A percentile compares a stretch with the other conserved stretches of the same genome.
Evolutionary conservation across 2,888 invertebrate species (phyloP).

Genomic region (Temnothorax rugatulus): DNA sequence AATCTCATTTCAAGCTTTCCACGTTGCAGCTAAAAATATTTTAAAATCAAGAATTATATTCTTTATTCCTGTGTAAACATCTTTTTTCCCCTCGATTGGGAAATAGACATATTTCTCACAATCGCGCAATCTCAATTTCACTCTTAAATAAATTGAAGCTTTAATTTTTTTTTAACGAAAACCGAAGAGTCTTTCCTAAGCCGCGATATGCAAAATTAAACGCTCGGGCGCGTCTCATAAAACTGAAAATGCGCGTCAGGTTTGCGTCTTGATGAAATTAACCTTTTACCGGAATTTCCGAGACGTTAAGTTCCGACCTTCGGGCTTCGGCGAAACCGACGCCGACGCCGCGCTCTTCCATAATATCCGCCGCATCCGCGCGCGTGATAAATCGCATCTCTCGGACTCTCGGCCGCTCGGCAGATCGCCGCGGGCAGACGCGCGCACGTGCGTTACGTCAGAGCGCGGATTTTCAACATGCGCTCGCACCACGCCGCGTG

Average conservation of each 20-base stretch:
- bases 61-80: background rate
- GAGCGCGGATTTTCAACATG: slow-evolving; percentile 38
- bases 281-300: background rate
- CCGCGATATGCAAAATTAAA: background rate
- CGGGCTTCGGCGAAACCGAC: background rate
- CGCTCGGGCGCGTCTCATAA: background rate
- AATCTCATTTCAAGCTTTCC: too few relatives aligned
- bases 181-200: background rate
- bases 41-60: too few relatives aligned
- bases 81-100: background rate
- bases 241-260: background rate
- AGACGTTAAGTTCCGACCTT: background rate
- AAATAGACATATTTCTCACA: background rate
- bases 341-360: background rate
- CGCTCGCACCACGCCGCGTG: slow-evolving; percentile 22
- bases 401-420: background rate
- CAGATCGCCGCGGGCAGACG: background rate
- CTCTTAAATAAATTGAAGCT: background rate
- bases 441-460: slow-evolving; percentile 51
- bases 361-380: background rate
- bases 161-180: background rate
- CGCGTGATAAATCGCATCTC: slow-evolving; percentile 9
- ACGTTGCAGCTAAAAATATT: too few relatives aligned
- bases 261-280: background rate
- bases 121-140: background rate